phyloP scores from a whole-genome alignment of 2,888 invertebrate genomes.

The Drosophila maculinotata region DNA sequence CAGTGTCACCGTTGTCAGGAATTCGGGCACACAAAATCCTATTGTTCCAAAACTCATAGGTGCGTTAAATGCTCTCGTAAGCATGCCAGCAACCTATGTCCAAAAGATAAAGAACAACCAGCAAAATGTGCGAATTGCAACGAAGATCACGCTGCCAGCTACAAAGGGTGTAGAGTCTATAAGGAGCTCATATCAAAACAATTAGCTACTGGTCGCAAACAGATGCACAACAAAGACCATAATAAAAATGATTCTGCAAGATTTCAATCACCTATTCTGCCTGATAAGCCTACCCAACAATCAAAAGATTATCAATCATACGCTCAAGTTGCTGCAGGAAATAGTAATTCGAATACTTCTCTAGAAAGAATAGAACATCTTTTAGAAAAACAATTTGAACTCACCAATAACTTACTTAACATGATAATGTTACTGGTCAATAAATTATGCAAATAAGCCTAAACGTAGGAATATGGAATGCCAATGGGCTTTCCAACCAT shows the following conservation, averaged over 20 bases:
- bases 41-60: slow-evolving; percentile 24
- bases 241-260: no score
- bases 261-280: slow-evolving; percentile 1
- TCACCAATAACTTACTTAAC: slow-evolving; percentile 15
- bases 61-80: slow-evolving; percentile 35
- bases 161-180: slow-evolving; percentile 31
- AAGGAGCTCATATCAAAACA: slow-evolving; percentile 25
- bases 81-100: slow-evolving; percentile 1
- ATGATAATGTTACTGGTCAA: slow-evolving; percentile 21
- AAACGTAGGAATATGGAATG: slow-evolving; percentile 14
- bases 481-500: slow-evolving; percentile 4
- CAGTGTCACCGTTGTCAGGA: slow-evolving; percentile 37
- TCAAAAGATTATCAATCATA: slow-evolving; percentile 3
- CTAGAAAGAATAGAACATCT: slow-evolving; percentile 21
- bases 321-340: slow-evolving; percentile 16
- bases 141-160: slow-evolving; percentile 24
- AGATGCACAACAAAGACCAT: no score
- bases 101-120: slow-evolving; percentile 26
- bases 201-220: slow-evolving; percentile 1
- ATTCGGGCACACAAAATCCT: slow-evolving; percentile 38
- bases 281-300: not conserved
- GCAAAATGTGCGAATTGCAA: slow-evolving; percentile 4
- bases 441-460: slow-evolving; percentile 27
- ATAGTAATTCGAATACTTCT: slow-evolving; percentile 5
- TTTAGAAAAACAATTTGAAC: slow-evolving; percentile 15